Base-by-base conservation (phyloP, 1,140 invertebrate species). In the Tetramorium parvispinum region DNA sequence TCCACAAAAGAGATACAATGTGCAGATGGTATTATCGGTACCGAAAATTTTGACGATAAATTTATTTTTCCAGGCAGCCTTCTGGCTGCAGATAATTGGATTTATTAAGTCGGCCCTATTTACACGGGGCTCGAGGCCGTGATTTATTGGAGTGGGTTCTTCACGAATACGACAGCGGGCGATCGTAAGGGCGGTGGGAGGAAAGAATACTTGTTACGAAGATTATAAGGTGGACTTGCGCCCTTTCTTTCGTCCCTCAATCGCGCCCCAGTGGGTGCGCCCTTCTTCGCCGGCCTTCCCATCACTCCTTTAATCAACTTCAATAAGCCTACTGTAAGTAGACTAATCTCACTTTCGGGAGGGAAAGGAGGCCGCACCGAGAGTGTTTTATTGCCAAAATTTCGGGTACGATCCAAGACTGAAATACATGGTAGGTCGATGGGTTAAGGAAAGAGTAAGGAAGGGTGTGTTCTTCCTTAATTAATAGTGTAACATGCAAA, bases 81-180 rank as follows among this genome's bases (percentile, higher is more conserved):
- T 57, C 61, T 71, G 66, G 51, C 89, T 66, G 53, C 70, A 53
- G 82, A 87, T 92, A 93, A 93, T 93, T 92, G 92, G 91, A 93
- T 93, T 93, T 93, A 92, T 93, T 92, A 92, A 93, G 89, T 93
- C 82, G 55, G 73, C 66, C 81, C 71, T 93, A 91, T 93, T 93
- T 92, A 93, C 91, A 92, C 87, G 87, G 66, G 40, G 76, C 83
- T 88, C 59, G 76, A 89, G 66, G 90, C 90, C 91, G 88, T 92
- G 91, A 92, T 92, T 92, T 92, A 92, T 92, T 86, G 88, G 81
- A 88, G 91, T 91, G 89, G 85, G 68, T 85, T 85, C 87, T 88
- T 89, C 83, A 76, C 32, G 68, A 83, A 70, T 81, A 55, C 65
- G 77, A 81, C 77, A 81, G 49, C 46, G 40, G 27, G 37, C 16